phyloP scores from a whole-genome alignment of 2,797 vertebrate genomes.

The Craterocephalus amniculus region DNA sequence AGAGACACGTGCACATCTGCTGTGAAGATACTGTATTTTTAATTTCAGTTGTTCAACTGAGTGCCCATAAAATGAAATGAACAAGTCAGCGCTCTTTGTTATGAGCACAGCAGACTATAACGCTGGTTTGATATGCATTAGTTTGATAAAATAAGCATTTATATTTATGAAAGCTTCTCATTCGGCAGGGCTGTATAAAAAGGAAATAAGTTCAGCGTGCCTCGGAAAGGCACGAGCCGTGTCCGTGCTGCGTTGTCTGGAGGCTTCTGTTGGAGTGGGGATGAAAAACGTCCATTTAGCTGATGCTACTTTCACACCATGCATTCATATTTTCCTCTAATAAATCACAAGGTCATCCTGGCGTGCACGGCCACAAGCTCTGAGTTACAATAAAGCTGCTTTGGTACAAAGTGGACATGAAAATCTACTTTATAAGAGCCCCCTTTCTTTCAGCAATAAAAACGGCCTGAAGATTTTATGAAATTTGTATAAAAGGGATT shows the following conservation, averaged over 20 bases:
- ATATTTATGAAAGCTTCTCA: constrained; percentile 69
- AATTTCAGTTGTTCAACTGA: constrained; percentile 67
- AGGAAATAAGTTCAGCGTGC: constrained; percentile 60
- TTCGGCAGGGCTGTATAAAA: constrained; percentile 38
- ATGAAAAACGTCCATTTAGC: constrained; percentile 55
- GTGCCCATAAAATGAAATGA: constrained; percentile 67
- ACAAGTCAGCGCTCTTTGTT: constrained; percentile 65
- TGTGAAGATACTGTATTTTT: constrained; percentile 55
- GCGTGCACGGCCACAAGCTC: constrained; percentile 18
- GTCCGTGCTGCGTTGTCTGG: constrained; percentile 20
- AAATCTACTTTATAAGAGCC: constrained; percentile 27
- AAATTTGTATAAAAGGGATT: not conserved
- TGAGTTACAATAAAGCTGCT: constrained; percentile 37
- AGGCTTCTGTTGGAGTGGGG: constrained; percentile 38
- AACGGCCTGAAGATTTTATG: not conserved
- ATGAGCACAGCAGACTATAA: constrained; percentile 50
- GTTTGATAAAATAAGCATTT: constrained; percentile 76
- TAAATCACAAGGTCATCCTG: constrained; percentile 65
- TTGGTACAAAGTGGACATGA: constrained; percentile 25
- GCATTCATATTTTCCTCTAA: constrained; percentile 60
- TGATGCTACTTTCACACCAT: constrained; percentile 45
- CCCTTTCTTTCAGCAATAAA: not conserved
- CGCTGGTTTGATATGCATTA: constrained; percentile 71
- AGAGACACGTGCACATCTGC: constrained; percentile 44
- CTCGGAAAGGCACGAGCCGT: constrained; percentile 25